These are phyloP conservation scores for Neoseiulus cucumeris DNA, from an alignment of 1,140 invertebrate species.

Conservation along the genomic window DNA sequence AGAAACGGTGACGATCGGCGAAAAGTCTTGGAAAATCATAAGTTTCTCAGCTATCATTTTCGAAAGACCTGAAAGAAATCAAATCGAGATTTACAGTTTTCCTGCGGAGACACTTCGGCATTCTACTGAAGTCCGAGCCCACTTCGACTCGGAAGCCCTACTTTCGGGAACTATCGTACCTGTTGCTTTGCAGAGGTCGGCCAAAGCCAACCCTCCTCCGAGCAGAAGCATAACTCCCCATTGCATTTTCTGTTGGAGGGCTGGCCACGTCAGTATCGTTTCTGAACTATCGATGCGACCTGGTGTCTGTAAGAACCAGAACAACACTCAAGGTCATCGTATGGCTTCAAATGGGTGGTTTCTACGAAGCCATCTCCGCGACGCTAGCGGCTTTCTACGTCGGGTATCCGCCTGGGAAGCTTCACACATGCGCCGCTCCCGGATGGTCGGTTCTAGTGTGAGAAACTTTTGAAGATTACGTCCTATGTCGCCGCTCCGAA, in stretches of 20 bases:
- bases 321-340: too few relatives aligned
- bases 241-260: conserved; percentile 25
- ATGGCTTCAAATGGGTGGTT: too few relatives aligned
- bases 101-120: background rate
- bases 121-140: background rate
- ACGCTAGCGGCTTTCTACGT: too few relatives aligned
- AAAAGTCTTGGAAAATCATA: conserved; percentile 21
- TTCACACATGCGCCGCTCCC: too few relatives aligned
- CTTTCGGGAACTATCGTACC: background rate
- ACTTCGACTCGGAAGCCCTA: background rate
- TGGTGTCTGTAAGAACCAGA: too few relatives aligned
- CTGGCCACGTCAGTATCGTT: conserved; percentile 23
- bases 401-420: too few relatives aligned
- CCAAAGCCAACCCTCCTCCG: conserved; percentile 28
- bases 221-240: conserved; percentile 28
- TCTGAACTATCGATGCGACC: background rate
- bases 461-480: too few relatives aligned
- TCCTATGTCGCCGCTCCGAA: too few relatives aligned
- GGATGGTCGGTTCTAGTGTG: too few relatives aligned
- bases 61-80: conserved; percentile 18
- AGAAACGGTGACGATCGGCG: conserved; percentile 23
- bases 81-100: background rate
- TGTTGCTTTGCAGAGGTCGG: conserved; percentile 16
- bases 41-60: conserved; percentile 23
- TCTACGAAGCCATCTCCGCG: too few relatives aligned